Evolutionary conservation across 2,113 vertebrate species (phyloP), one percentile per base, ranked within the genome.

Genomic region (Pygoscelis adeliae): DNA sequence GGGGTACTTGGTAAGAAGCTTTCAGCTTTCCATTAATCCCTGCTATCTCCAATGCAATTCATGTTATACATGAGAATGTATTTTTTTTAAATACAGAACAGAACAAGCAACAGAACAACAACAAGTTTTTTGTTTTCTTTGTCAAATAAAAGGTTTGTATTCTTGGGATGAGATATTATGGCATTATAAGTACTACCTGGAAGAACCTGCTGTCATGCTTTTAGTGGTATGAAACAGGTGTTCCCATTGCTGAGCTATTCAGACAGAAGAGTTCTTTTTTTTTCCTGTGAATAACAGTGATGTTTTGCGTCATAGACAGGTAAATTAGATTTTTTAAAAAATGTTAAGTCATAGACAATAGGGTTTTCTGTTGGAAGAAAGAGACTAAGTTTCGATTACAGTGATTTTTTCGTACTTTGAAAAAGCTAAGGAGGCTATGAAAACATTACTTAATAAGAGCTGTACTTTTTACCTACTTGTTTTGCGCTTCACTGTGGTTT

Each of bases 1-100:
- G 99, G 99, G 96, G 99, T 99, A 53, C 98, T 99, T 96, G 99
- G 99, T 99, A 99, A 99, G 99, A 97, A 72, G 83, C 92, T 81
- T 97, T 97, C 74, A 74, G 96, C 93, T 97, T 98, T 97, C 91
- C 87, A 62, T 96, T 97, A 83, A 95, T 96, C 93, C 78, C 90
- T 97, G 93, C 81, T 97, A 12, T 94, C 47, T 92, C 86, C 88
- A 96, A 96, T 76, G 40, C 67, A 66, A 90, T 96, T 97, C 38
- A 2, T 83, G 36, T 77, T 62, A 12, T 83, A 32, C 5, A 1
- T 90, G 53, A 93, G 52, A 96, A 50, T 84, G 83, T 93, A 6
- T 92, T 83, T 38, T 38, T 38, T 38, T 38, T 38, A 38, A 38
- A 38, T 38, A 38, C 38, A 38, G 38, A 38, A 38, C 38, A 38